Evolutionary conservation across 2,888 invertebrate genomes (phyloP).

Genomic region (Strigamia maritima): DNA sequence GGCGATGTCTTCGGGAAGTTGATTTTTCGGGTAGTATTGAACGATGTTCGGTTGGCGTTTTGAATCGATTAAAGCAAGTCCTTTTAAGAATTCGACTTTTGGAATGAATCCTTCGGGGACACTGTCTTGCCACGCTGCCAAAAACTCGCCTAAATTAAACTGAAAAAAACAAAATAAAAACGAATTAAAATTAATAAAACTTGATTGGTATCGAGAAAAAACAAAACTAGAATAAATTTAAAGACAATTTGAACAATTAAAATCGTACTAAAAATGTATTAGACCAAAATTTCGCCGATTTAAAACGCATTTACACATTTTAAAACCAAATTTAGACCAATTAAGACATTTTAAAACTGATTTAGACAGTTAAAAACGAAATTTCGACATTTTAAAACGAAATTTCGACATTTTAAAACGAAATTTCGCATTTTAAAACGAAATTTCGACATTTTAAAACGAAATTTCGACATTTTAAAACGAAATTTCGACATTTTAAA

Average conservation of each 20-base stretch:
- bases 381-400: not conserved
- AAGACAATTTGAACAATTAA: too few species aligned
- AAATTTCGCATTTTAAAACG: not conserved
- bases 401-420: not conserved
- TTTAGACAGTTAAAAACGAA: not conserved
- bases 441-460: too few species aligned
- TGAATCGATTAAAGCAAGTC: conserved; percentile 2
- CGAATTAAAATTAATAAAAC: conserved; percentile 15
- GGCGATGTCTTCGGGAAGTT: not conserved
- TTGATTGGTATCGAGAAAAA: too few species aligned
- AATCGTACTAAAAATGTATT: too few species aligned
- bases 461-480: too few species aligned
- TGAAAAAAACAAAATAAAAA: not conserved
- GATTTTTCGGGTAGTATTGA: not conserved
- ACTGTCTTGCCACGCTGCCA: not conserved
- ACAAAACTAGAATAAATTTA: too few species aligned
- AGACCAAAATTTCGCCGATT: too few species aligned
- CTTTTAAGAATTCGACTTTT: not conserved
- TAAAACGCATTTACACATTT: not conserved
- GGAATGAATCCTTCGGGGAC: conserved; percentile 21
- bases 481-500: not conserved
- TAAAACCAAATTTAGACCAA: too few species aligned
- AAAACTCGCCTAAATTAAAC: conserved; percentile 4
- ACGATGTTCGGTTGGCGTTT: not conserved
- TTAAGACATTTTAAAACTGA: too few species aligned